Evolutionary conservation across 2,888 invertebrate genomes (phyloP), one percentile per base, ranked within the genome.

Genomic region (Rhimphoctona megacephalus): DNA sequence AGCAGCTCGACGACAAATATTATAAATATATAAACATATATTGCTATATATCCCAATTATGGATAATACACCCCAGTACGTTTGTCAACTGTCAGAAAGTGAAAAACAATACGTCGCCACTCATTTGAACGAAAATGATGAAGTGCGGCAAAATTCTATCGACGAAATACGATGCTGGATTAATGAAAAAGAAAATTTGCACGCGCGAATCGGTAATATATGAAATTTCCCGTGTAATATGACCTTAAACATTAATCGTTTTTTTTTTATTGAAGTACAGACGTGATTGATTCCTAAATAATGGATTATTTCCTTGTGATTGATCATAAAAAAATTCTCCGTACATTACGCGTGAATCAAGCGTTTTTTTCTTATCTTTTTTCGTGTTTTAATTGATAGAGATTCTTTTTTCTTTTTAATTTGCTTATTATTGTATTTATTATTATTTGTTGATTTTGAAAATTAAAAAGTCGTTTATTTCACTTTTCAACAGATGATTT

Each of bases 161-260:
- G 88, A 90, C 39, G 93, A 94, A 88, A 90, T 95, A 25, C 91
- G 93, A 81, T 87, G 93, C 14, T 95, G 95, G 95, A 88, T 95
- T n/a, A 83, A 88, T 52, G 91, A 92, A 19, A 92, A 93, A 78
- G 92, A 94, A 0, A 92, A 94, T 30, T 90, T 94, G 30, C 88
- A 90, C 77, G 92, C 93, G n/a, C 92, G 93, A 61, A 93, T 91
- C 73, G 95, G 95, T 95, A 90, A 89, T 57, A 46, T 25, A 33
- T 33, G 7, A 64, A 11, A 17, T 33, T 14, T 33, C 33, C 30
- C 9, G 3, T 43, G 43, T 43, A 14, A 11, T 2, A 43, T 11
- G 39, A 39, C 39, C 1, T 9, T 39, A 9, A 39, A 39, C 7
- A 39, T 39, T 3, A 36, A 36, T 36, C 6, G 6, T 6, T 1